phyloP scores from a whole-genome alignment of 1,140 invertebrate genomes.

The Portunus trituberculatus region DNA sequence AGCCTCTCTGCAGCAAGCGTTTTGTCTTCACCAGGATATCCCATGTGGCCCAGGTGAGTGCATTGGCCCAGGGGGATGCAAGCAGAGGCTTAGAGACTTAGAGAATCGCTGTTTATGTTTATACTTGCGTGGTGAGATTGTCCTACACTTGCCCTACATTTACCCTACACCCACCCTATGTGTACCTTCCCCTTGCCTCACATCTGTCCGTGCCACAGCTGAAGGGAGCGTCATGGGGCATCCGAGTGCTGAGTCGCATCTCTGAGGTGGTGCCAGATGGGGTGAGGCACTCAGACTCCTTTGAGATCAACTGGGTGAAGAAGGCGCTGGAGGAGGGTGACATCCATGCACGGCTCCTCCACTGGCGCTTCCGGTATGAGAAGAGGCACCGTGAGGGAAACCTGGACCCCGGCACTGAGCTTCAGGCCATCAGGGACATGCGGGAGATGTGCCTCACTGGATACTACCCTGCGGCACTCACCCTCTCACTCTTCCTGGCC shows the following conservation, averaged over 20 bases:
- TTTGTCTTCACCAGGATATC: constrained; percentile 41
- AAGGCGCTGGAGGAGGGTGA: constrained; percentile 33
- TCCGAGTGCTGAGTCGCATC: constrained; percentile 49
- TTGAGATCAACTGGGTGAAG: constrained; percentile 49
- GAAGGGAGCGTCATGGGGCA: constrained; percentile 51
- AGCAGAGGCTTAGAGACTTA: not conserved
- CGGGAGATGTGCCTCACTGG: constrained; percentile 62
- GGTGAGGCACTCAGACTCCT: not conserved
- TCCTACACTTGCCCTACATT: too few relatives aligned
- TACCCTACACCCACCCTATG: too few relatives aligned
- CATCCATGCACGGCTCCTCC: constrained; percentile 35
- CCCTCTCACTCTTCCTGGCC: constrained; percentile 58
- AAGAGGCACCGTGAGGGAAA: constrained; percentile 43
- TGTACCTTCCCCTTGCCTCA: too few relatives aligned
- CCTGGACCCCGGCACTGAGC: constrained; percentile 56
- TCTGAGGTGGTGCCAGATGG: constrained; percentile 42
- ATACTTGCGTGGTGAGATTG: too few relatives aligned
- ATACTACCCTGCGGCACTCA: constrained; percentile 51
- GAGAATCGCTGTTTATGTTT: too few relatives aligned
- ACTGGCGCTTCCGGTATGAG: constrained; percentile 54
- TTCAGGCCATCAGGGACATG: constrained; percentile 54
- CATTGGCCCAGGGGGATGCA: too few relatives aligned
- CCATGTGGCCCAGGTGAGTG: constrained; percentile 55
- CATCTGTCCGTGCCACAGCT: not conserved
- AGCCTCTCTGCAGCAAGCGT: constrained; percentile 52